phyloP scores from a whole-genome alignment of 2,797 vertebrate species.

The Mionectes olivaceus region DNA sequence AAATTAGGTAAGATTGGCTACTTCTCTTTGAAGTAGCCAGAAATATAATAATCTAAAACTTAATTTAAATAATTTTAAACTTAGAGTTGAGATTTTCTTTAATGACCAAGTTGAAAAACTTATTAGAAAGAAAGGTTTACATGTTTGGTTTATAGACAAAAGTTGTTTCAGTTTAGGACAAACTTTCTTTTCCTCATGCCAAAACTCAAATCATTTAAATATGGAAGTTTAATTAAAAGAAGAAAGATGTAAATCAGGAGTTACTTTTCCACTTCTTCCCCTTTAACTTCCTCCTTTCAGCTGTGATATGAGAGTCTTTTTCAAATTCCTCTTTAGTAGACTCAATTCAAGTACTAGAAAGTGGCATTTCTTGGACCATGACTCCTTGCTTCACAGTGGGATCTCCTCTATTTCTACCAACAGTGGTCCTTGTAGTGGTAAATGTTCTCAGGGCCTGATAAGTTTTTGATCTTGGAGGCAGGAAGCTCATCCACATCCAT shows the following conservation, averaged over 20 bases:
- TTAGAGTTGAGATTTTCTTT: not conserved
- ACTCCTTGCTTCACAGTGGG: not conserved
- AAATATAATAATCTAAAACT: not conserved
- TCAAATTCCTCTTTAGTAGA: not conserved
- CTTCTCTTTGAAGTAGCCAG: not conserved
- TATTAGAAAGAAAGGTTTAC: not conserved
- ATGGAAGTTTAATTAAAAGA: not conserved
- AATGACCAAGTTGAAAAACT: not conserved
- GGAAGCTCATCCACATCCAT: rapidly evolving
- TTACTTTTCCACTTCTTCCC: not conserved
- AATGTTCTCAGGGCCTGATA: not conserved
- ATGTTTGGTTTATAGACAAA: not conserved
- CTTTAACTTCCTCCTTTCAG: not conserved
- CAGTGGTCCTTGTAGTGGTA: not conserved
- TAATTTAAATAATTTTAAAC: not conserved
- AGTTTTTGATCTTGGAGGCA: not conserved
- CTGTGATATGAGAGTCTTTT: not conserved
- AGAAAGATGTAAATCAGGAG: not conserved
- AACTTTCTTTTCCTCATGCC: not conserved
- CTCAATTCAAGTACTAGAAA: not conserved
- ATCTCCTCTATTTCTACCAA: not conserved
- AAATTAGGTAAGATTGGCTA: not conserved
- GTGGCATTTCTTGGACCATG: not conserved
- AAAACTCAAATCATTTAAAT: not conserved
- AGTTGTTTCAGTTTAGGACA: not conserved